Percentiles rank a stretch among this genome's conserved stretches.
These are phyloP conservation scores for Myiotriccus ornatus DNA, from an alignment of 2,797 vertebrate genomes.

Conservation along the genomic window DNA sequence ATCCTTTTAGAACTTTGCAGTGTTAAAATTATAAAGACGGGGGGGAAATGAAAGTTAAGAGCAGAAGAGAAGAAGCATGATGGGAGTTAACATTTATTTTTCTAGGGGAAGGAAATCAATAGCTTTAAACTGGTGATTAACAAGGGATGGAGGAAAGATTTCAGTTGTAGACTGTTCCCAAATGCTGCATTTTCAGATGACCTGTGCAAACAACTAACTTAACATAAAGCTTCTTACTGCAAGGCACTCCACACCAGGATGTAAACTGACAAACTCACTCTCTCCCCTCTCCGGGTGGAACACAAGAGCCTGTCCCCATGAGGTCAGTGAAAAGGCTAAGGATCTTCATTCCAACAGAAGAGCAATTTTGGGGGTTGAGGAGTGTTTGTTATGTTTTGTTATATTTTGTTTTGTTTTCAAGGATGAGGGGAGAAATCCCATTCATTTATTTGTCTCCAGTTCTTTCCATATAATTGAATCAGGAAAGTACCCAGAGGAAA, in stretches of 20 bases:
- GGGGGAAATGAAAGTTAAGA: neutral
- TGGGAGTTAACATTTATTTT: constrained; percentile 5
- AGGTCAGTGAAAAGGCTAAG: neutral
- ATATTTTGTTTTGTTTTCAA: neutral
- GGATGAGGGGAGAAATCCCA: neutral
- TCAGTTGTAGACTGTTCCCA: neutral
- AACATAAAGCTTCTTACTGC: neutral
- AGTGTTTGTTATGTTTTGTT: too few species aligned
- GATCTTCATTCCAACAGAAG: neutral
- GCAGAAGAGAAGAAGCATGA: neutral
- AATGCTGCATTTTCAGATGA: neutral
- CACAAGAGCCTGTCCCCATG: neutral
- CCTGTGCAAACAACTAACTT: neutral
- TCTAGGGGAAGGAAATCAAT: neutral
- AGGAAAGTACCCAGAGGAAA: neutral
- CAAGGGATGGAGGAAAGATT: neutral
- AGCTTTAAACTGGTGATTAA: neutral
- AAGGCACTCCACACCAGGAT: neutral
- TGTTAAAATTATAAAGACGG: neutral
- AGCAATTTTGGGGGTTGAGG: fast-evolving
- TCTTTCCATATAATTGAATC: neutral
- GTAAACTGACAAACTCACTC: neutral
- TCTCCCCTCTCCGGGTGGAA: neutral
- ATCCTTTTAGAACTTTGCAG: neutral
- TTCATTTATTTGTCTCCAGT: neutral